These are phyloP conservation scores for Crocallis elinguaria DNA, from an alignment of 2,888 invertebrate species.

Conservation along the genomic window DNA sequence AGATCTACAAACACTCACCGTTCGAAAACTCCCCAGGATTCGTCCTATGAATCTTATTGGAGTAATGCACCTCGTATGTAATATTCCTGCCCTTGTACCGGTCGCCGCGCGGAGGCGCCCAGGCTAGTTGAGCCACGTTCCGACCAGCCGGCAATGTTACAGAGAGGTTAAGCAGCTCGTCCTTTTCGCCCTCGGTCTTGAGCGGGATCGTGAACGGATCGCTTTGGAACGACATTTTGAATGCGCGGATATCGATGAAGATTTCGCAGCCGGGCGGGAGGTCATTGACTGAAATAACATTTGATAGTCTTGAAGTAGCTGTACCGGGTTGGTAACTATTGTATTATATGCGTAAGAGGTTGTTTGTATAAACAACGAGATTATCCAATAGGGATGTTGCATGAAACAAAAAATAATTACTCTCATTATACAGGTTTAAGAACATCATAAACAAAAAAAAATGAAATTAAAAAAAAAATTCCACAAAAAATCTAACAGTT, in stretches of 20 bases:
- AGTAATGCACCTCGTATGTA: conserved; percentile 90
- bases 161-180: conserved; percentile 80
- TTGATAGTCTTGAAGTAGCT: neutral
- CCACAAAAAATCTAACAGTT: too few species aligned
- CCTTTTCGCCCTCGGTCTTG: conserved; percentile 74
- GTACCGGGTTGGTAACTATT: too few species aligned
- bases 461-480: too few species aligned
- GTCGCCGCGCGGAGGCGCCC: conserved; percentile 86
- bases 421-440: too few species aligned
- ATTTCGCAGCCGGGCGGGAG: conserved; percentile 81
- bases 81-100: conserved; percentile 71
- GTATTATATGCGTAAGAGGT: too few species aligned
- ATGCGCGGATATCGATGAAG: conserved; percentile 86
- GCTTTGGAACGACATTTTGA: conserved; percentile 84
- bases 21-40: conserved; percentile 78
- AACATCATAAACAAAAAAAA: too few species aligned
- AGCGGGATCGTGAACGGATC: conserved; percentile 75
- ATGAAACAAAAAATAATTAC: too few species aligned
- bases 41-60: conserved; percentile 65
- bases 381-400: too few species aligned
- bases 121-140: conserved; percentile 87
- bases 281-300: conserved; percentile 72
- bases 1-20: conserved; percentile 67
- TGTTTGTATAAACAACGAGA: too few species aligned
- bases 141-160: conserved; percentile 81